Evolutionary conservation across 2,113 vertebrate species (phyloP).

Genomic region (Pygoscelis antarcticus): DNA sequence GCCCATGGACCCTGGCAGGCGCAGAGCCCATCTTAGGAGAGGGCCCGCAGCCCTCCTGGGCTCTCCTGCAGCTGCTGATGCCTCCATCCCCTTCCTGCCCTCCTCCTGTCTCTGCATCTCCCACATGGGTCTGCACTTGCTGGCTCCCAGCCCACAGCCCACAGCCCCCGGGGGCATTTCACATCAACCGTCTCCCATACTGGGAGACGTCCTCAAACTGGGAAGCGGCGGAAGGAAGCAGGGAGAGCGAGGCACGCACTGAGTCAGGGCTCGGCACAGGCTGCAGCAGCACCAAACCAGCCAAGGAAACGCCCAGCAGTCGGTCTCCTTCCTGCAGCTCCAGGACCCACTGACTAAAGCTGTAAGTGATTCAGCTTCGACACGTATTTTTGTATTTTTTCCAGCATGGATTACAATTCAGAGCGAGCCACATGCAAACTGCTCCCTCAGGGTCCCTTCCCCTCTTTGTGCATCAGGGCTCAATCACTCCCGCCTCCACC

Average conservation of each 20-base stretch:
- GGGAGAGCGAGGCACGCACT: accelerated
- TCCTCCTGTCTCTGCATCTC: neutral
- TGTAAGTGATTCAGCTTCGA: neutral
- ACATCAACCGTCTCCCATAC: neutral
- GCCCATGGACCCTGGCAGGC: accelerated
- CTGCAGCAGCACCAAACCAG: neutral
- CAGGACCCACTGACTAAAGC: neutral
- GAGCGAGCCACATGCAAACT: neutral
- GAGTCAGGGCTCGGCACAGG: neutral
- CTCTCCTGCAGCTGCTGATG: neutral
- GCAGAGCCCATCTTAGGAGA: neutral
- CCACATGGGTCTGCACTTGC: neutral
- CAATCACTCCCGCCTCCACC: neutral
- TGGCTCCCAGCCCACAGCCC: neutral
- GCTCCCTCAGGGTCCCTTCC: neutral
- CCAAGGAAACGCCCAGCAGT: neutral
- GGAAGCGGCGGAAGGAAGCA: neutral
- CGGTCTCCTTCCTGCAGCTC: neutral
- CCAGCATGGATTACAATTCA: neutral
- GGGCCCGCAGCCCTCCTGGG: neutral
- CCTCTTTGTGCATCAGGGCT: neutral
- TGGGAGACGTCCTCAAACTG: neutral
- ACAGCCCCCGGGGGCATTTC: neutral
- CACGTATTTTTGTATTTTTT: neutral
- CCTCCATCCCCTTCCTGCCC: neutral